Percentiles rank a stretch among this genome's conserved stretches.
These are phyloP conservation scores for Enteromius viviparus DNA, from an alignment of 2,797 vertebrate genomes.

Conservation along the genomic window DNA sequence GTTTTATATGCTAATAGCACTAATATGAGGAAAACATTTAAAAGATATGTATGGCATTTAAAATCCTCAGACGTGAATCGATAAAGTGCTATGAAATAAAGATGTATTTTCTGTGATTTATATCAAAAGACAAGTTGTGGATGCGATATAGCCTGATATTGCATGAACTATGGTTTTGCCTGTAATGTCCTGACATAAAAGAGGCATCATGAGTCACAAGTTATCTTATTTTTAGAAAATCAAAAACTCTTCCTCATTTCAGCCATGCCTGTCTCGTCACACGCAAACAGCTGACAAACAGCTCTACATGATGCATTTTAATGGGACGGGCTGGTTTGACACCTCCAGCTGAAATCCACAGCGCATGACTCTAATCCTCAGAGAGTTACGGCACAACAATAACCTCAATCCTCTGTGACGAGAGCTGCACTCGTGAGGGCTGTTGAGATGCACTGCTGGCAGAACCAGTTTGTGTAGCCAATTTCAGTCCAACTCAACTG, in stretches of 20 bases:
- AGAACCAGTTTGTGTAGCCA: neutral
- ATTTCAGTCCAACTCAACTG: neutral
- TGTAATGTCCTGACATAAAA: neutral
- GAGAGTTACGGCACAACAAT: neutral
- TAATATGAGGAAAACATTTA: neutral
- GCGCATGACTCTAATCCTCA: conserved; percentile 27
- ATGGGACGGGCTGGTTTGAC: neutral
- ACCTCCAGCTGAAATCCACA: conserved; percentile 12
- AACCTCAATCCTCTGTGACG: neutral
- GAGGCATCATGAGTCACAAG: neutral
- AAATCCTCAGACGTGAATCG: neutral
- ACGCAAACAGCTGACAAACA: neutral
- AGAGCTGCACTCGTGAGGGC: conserved; percentile 26
- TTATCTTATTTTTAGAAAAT: neutral
- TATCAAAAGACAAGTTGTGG: neutral
- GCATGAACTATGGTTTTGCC: neutral
- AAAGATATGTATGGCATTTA: neutral
- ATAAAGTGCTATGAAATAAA: neutral
- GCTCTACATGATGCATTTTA: neutral
- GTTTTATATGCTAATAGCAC: neutral
- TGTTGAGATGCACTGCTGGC: conserved; percentile 23
- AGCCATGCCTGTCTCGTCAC: neutral
- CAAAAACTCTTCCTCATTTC: neutral
- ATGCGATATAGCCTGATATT: neutral
- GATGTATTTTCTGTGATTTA: too few relatives aligned